Evolutionary conservation across 2,888 invertebrate species (phyloP).

Genomic region (Galerucella pusilla): DNA sequence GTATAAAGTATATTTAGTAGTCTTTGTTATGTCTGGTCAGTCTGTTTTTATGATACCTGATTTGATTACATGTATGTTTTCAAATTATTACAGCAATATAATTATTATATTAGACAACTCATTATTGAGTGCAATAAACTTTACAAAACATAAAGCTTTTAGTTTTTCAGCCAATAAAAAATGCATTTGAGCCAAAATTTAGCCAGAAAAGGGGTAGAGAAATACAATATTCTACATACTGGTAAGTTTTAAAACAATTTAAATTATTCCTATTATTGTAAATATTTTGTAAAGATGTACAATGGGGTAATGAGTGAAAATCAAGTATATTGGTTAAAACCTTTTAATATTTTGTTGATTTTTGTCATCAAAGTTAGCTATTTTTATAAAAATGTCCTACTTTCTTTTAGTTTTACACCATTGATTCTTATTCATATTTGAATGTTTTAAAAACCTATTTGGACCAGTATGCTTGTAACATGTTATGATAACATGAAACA

Average conservation of each 20-base stretch:
- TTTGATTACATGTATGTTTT: not conserved
- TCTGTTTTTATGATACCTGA: not conserved
- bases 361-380: too few relatives aligned
- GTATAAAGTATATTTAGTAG: too few relatives aligned
- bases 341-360: not conserved
- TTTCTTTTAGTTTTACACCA: too few relatives aligned
- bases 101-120: not conserved
- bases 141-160: slow-evolving; percentile 5
- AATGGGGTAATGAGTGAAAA: not conserved
- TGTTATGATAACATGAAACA: not conserved
- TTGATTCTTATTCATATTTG: too few relatives aligned
- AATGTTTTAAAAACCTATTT: not conserved
- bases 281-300: not conserved
- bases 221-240: slow-evolving; percentile 2
- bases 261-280: not conserved
- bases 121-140: not conserved
- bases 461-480: not conserved
- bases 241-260: not conserved
- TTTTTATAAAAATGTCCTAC: too few relatives aligned
- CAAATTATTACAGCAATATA: not conserved
- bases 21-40: too few relatives aligned
- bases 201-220: slow-evolving; percentile 13
- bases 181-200: slow-evolving; percentile 4
- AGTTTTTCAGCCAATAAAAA: slow-evolving; percentile 5
- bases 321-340: not conserved